These are phyloP conservation scores for Pelmatolapia mariae DNA, from an alignment of 2,113 vertebrate species.

Conservation along the genomic window DNA sequence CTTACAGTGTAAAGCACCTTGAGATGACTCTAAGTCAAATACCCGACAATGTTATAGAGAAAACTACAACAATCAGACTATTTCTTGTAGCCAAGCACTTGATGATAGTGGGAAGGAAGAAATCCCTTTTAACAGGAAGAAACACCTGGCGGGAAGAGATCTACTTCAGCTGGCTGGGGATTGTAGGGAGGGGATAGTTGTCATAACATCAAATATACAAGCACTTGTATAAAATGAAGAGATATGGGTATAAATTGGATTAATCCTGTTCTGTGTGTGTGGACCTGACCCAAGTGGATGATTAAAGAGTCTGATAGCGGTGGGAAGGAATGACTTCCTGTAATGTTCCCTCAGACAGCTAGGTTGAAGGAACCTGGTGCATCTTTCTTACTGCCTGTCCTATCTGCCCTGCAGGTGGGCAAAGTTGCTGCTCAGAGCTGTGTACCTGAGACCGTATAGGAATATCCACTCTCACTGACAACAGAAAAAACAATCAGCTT, in stretches of 20 bases:
- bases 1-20: background rate
- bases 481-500: background rate
- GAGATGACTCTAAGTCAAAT: background rate
- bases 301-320: background rate
- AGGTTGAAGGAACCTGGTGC: background rate
- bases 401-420: background rate
- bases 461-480: background rate
- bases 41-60: background rate
- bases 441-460: background rate
- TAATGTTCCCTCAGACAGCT: background rate
- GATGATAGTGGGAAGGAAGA: background rate
- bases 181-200: background rate
- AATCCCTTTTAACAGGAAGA: background rate
- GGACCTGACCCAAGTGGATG: background rate
- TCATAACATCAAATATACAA: background rate
- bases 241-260: rapidly evolving
- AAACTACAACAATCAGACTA: background rate
- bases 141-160: background rate
- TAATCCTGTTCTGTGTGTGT: rapidly evolving
- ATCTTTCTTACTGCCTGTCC: rapidly evolving
- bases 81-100: background rate
- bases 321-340: background rate
- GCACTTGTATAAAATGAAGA: background rate
- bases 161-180: background rate
- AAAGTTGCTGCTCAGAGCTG: background rate